Evolutionary conservation across 2,113 vertebrate genomes (phyloP).

Genomic region (Chiloscyllium plagiosum): DNA sequence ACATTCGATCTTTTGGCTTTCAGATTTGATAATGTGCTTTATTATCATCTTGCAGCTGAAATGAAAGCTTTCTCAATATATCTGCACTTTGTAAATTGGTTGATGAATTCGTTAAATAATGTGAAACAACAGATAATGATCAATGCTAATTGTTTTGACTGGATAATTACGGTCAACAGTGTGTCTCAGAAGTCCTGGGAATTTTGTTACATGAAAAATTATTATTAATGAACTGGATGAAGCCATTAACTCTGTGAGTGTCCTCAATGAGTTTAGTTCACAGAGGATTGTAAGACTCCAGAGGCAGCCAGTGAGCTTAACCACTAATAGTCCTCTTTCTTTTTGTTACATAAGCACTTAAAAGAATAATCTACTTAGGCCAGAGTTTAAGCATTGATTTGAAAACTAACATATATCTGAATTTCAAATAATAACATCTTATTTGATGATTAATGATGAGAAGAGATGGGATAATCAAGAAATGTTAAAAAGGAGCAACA

Average conservation of each 20-base stretch:
- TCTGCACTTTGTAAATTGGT: background rate
- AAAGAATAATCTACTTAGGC: background rate
- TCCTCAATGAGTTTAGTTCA: background rate
- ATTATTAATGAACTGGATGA: background rate
- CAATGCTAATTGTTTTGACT: background rate
- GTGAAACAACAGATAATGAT: background rate
- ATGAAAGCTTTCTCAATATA: background rate
- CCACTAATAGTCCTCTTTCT: background rate
- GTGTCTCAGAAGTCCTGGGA: background rate
- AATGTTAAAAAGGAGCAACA: background rate
- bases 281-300: background rate
- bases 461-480: background rate
- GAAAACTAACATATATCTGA: background rate
- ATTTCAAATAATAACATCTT: background rate
- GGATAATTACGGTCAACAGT: background rate
- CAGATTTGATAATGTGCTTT: constrained; percentile 2
- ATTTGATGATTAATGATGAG: background rate
- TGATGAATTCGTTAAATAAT: constrained; percentile 26
- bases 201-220: background rate
- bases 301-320: background rate
- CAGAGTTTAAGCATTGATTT: background rate
- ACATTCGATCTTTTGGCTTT: background rate
- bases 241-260: background rate
- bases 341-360: background rate
- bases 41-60: background rate